phyloP scores from a whole-genome alignment of 1,140 invertebrate genomes.

The Leptonema lineaticorne region DNA sequence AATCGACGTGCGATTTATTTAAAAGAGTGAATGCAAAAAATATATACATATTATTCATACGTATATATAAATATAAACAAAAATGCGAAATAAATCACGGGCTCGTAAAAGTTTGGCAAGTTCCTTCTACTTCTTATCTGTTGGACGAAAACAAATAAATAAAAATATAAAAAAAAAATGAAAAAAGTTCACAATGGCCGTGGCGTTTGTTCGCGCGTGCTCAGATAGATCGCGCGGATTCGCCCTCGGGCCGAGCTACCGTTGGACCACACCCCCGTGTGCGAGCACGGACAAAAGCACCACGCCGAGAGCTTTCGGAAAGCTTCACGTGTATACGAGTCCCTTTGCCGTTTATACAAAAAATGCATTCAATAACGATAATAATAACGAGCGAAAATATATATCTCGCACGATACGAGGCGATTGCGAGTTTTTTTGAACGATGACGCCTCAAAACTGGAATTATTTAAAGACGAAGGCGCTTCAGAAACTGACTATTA shows the following conservation, averaged over 20 bases:
- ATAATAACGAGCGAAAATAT: too few species aligned
- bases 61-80: neutral
- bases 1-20: neutral
- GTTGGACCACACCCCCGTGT: slow-evolving; percentile 31
- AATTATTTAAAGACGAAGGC: too few species aligned
- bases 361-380: too few species aligned
- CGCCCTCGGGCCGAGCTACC: slow-evolving; percentile 34
- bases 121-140: too few species aligned
- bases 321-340: too few species aligned
- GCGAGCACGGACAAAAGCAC: slow-evolving; percentile 22
- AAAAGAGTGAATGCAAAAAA: neutral
- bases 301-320: neutral
- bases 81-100: slow-evolving; percentile 20
- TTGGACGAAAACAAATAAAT: too few species aligned
- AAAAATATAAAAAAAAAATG: too few species aligned
- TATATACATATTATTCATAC: neutral
- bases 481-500: too few species aligned
- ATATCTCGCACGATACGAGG: too few species aligned
- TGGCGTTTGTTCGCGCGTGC: slow-evolving; percentile 1
- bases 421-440: too few species aligned
- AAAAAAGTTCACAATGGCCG: slow-evolving; percentile 28
- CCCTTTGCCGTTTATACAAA: too few species aligned
- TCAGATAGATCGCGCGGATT: slow-evolving; percentile 32
- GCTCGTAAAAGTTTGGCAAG: slow-evolving; percentile 5
- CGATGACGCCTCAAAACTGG: too few species aligned